Percentiles rank a stretch among this genome's conserved stretches.
Conservation (phyloP, 1,140 invertebrate species). For the Cydia pomonella region DNA sequence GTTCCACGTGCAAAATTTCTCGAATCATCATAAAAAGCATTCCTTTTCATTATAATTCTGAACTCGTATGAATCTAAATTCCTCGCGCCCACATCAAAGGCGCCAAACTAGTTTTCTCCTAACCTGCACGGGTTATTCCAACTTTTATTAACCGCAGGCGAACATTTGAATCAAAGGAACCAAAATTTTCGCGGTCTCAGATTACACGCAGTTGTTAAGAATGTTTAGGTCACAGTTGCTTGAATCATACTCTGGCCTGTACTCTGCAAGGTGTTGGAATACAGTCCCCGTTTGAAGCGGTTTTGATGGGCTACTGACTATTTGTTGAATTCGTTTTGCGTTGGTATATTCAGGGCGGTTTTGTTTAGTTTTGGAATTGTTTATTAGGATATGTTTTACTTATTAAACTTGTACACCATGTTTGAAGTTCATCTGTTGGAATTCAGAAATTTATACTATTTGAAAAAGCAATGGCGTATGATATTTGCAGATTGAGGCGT, state of each 20-base stretch:
- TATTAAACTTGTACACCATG: too few relatives aligned
- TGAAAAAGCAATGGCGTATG: too few relatives aligned
- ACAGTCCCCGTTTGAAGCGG: slow-evolving; percentile 16
- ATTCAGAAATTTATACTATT: too few relatives aligned
- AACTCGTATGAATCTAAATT: slow-evolving; percentile 29
- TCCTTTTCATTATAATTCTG: slow-evolving; percentile 17
- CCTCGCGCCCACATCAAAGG: slow-evolving; percentile 19
- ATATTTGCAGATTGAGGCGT: too few relatives aligned
- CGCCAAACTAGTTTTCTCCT: slow-evolving; percentile 23
- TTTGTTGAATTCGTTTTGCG: slow-evolving; percentile 8
- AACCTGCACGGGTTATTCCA: neutral
- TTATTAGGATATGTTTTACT: neutral
- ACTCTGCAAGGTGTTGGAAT: neutral
- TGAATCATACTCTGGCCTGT: neutral
- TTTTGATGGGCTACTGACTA: slow-evolving; percentile 17
- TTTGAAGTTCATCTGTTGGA: too few relatives aligned
- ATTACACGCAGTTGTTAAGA: neutral
- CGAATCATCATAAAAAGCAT: slow-evolving; percentile 24
- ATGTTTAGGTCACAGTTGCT: neutral
- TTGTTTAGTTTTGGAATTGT: slow-evolving; percentile 17
- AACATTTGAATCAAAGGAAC: neutral
- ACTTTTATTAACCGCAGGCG: neutral
- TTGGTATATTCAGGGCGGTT: neutral
- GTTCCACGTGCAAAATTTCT: neutral
- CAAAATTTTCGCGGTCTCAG: neutral